Evolutionary conservation across 2,888 invertebrate species (phyloP).

Genomic region (Philereme vetulata): DNA sequence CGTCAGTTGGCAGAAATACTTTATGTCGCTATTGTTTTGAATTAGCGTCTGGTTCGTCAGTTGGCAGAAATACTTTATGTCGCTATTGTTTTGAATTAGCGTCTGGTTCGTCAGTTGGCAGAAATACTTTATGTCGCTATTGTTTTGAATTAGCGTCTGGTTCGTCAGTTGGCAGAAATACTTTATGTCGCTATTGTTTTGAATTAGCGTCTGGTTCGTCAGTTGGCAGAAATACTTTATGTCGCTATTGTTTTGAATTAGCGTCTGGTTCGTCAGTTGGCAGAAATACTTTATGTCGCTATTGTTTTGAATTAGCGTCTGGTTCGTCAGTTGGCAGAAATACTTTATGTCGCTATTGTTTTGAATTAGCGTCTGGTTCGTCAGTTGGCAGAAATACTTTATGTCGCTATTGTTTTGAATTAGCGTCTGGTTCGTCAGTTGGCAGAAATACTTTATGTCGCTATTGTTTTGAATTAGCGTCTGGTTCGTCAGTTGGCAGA

Average conservation of each 20-base stretch:
- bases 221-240: slow-evolving; percentile 25
- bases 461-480: slow-evolving; percentile 31
- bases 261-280: slow-evolving; percentile 29
- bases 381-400: slow-evolving; percentile 26
- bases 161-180: slow-evolving; percentile 31
- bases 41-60: slow-evolving; percentile 29
- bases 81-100: slow-evolving; percentile 30
- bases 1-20: slow-evolving; percentile 28
- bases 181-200: slow-evolving; percentile 23
- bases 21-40: slow-evolving; percentile 25
- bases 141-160: slow-evolving; percentile 34
- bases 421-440: slow-evolving; percentile 29
- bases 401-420: slow-evolving; percentile 27
- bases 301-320: slow-evolving; percentile 33
- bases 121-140: slow-evolving; percentile 12
- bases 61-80: slow-evolving; percentile 22
- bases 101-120: slow-evolving; percentile 30
- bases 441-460: slow-evolving; percentile 20
- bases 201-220: slow-evolving; percentile 29
- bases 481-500: slow-evolving; percentile 29
- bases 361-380: slow-evolving; percentile 32
- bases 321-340: slow-evolving; percentile 30
- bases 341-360: slow-evolving; percentile 20
- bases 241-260: slow-evolving; percentile 29
- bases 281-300: slow-evolving; percentile 16